These are phyloP conservation scores for Cyrtonyx montezumae DNA, from an alignment of 2,113 vertebrate genomes.

Conservation along the genomic window DNA sequence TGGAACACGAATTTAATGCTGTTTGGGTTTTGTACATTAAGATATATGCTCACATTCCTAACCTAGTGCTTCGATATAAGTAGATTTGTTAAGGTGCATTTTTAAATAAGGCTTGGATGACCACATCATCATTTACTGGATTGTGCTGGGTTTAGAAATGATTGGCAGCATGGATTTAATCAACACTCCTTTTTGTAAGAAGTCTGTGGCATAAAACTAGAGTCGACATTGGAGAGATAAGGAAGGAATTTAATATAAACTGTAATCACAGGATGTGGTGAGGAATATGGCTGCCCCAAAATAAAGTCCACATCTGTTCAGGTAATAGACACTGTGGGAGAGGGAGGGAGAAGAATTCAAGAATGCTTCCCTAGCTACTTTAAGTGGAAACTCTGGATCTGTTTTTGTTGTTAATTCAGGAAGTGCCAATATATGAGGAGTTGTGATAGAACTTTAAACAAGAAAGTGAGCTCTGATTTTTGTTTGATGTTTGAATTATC, in stretches of 20 bases:
- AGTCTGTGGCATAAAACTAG: neutral
- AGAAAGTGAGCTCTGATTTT: slow-evolving; percentile 12
- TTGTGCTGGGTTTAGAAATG: neutral
- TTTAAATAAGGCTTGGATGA: neutral
- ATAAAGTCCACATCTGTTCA: slow-evolving; percentile 34
- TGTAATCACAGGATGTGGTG: neutral
- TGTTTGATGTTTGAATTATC: neutral
- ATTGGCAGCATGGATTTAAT: neutral
- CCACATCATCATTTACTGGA: neutral
- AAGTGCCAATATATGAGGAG: neutral
- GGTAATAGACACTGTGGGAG: neutral
- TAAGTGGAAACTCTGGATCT: neutral
- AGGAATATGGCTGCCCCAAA: neutral
- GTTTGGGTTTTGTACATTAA: neutral
- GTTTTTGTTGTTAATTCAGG: slow-evolving; percentile 30
- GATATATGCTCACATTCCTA: neutral
- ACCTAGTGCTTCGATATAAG: neutral
- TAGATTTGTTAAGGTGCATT: neutral
- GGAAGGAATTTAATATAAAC: slow-evolving; percentile 26
- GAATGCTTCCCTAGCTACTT: neutral
- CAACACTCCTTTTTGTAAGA: neutral
- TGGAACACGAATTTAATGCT: neutral
- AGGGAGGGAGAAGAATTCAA: neutral
- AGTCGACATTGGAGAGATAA: neutral
- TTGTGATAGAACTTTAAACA: neutral